A percentile compares a stretch with the other conserved stretches of the same genome.
These are phyloP conservation scores for Heliconius erato DNA, from an alignment of 2,888 invertebrate species.

Conservation along the genomic window DNA sequence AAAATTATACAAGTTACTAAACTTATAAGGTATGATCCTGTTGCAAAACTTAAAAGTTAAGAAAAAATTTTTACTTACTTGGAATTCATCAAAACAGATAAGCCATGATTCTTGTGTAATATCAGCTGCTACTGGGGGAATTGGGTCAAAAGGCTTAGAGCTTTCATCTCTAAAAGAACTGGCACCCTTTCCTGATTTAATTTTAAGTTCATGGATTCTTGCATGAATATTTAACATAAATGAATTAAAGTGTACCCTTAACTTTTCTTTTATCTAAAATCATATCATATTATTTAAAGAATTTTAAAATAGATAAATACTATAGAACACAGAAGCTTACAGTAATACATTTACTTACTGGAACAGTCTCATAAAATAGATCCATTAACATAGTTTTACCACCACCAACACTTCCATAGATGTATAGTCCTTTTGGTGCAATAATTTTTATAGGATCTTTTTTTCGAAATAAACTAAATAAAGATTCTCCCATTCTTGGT, in stretches of 20 bases:
- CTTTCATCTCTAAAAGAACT: conserved; percentile 79
- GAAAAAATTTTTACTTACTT: conserved; percentile 87
- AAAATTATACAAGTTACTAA: neutral
- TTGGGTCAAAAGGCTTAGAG: conserved; percentile 93
- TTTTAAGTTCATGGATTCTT: conserved; percentile 94
- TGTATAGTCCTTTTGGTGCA: conserved; percentile 92
- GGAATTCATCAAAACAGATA: conserved; percentile 99
- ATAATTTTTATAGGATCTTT: conserved; percentile 75
- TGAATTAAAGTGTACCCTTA: conserved; percentile 97
- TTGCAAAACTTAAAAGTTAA: neutral
- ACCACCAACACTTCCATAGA: conserved; percentile 96
- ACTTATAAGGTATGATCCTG: neutral
- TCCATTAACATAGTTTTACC: conserved; percentile 99
- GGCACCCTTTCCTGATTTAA: conserved; percentile 80
- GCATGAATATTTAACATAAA: conserved; percentile 99
- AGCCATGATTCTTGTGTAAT: conserved; percentile 95
- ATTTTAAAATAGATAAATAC: neutral
- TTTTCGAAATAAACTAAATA: conserved; percentile 75
- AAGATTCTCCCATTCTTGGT: conserved; percentile 57
- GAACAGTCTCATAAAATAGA: conserved; percentile 92
- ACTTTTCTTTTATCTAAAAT: conserved; percentile 88
- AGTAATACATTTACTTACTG: conserved; percentile 61
- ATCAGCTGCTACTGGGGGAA: conserved; percentile 95
- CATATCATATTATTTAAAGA: conserved; percentile 26
- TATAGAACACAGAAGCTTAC: neutral